Evolutionary conservation across 2,888 invertebrate genomes (phyloP).

Genomic region (Eupsilia transversa): DNA sequence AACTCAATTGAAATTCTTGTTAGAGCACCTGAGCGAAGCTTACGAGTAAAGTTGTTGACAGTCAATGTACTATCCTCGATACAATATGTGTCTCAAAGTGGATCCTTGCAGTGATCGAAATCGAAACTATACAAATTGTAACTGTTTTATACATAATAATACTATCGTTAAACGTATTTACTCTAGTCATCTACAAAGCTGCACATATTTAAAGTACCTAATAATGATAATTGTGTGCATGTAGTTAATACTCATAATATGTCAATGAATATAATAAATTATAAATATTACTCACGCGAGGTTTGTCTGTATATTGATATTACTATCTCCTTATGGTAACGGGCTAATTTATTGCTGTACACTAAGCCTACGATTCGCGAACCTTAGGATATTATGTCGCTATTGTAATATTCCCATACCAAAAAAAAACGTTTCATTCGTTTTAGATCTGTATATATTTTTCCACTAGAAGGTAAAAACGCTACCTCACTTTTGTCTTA

Average conservation of each 20-base stretch:
- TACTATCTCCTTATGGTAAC: slow-evolving; percentile 71
- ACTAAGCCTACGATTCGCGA: slow-evolving; percentile 64
- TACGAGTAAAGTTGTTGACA: slow-evolving; percentile 90
- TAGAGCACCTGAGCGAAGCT: slow-evolving; percentile 92
- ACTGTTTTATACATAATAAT: slow-evolving; percentile 86
- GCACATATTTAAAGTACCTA: slow-evolving; percentile 86
- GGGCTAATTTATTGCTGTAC: slow-evolving; percentile 73
- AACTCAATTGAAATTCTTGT: slow-evolving; percentile 90
- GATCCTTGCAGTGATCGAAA: slow-evolving; percentile 91
- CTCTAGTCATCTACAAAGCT: slow-evolving; percentile 90
- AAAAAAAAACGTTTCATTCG: slow-evolving; percentile 82
- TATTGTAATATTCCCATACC: slow-evolving; percentile 78
- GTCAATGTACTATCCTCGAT: slow-evolving; percentile 87
- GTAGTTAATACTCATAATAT: slow-evolving; percentile 87
- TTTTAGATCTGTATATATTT: slow-evolving; percentile 88
- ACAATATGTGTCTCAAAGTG: slow-evolving; percentile 87
- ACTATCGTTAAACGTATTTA: slow-evolving; percentile 86
- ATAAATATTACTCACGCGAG: slow-evolving; percentile 80
- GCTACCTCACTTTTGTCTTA: slow-evolving; percentile 90
- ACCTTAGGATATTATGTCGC: slow-evolving; percentile 72
- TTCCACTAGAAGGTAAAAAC: slow-evolving; percentile 89
- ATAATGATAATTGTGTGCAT: slow-evolving; percentile 83
- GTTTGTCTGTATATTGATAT: slow-evolving; percentile 81
- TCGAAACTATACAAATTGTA: slow-evolving; percentile 84
- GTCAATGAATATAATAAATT: slow-evolving; percentile 81